These are phyloP conservation scores for Rhamnusium bicolor DNA, from an alignment of 2,888 invertebrate species.

Conservation along the genomic window DNA sequence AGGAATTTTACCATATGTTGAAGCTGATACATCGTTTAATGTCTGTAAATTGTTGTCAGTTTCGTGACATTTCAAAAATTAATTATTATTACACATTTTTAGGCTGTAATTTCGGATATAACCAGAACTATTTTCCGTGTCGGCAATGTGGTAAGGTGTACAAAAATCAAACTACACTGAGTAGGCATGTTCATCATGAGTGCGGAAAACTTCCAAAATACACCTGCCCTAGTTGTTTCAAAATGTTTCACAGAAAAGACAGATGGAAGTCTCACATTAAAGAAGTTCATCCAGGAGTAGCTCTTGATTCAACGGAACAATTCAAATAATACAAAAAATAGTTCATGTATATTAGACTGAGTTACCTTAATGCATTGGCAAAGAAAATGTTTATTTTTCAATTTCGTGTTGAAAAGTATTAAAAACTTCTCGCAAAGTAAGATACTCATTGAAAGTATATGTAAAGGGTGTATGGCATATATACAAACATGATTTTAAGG, in stretches of 20 bases:
- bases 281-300: constrained; percentile 8
- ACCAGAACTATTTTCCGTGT: constrained; percentile 4
- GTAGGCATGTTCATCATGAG: constrained; percentile 35
- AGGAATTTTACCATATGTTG: too few relatives aligned
- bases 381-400: too few relatives aligned
- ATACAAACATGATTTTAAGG: too few relatives aligned
- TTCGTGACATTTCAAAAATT: not conserved
- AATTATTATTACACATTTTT: not conserved
- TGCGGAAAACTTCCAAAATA: constrained; percentile 31
- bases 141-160: constrained; percentile 20
- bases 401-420: too few relatives aligned
- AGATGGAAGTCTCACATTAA: constrained; percentile 17
- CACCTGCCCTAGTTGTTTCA: constrained; percentile 22
- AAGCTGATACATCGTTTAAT: too few relatives aligned
- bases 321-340: not conserved
- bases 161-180: constrained; percentile 30
- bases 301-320: not conserved
- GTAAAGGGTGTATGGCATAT: too few relatives aligned
- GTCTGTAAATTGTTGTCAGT: too few relatives aligned
- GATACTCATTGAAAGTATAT: not conserved
- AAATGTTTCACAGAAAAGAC: constrained; percentile 32
- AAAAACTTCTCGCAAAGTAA: too few relatives aligned
- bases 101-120: not conserved
- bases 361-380: too few relatives aligned
- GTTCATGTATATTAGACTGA: too few relatives aligned